These are phyloP conservation scores for Drosophila neonasuta DNA, from an alignment of 2,888 invertebrate genomes.

Conservation along the genomic window DNA sequence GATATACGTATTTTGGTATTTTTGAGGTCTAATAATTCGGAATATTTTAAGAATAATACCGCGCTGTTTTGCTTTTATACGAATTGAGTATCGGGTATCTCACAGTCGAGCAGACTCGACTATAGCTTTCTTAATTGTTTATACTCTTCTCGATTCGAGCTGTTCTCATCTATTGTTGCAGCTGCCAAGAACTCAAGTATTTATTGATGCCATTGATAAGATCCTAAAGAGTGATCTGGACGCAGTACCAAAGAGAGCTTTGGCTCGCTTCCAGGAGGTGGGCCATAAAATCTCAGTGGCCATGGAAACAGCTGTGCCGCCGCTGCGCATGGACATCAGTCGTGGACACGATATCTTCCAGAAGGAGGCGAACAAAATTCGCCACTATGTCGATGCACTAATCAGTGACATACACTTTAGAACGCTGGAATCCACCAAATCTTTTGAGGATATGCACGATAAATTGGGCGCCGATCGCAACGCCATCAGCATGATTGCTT, in stretches of 20 bases:
- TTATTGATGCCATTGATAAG: slow-evolving; percentile 10
- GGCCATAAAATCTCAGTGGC: neutral
- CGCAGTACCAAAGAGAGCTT: slow-evolving; percentile 22
- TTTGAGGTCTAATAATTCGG: too few relatives aligned
- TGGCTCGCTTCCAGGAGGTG: slow-evolving; percentile 19
- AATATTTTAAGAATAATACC: too few relatives aligned
- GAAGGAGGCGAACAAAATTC: slow-evolving; percentile 10
- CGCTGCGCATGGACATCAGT: slow-evolving; percentile 20
- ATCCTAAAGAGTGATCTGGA: slow-evolving; percentile 1
- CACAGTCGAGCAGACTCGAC: too few relatives aligned
- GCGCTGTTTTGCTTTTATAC: too few relatives aligned
- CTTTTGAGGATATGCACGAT: slow-evolving; percentile 54
- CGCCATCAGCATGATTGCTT: slow-evolving; percentile 85
- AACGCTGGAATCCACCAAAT: slow-evolving; percentile 32
- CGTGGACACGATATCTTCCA: slow-evolving; percentile 18
- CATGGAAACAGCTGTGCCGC: slow-evolving; percentile 13
- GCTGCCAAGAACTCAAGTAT: slow-evolving; percentile 38
- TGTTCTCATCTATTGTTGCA: slow-evolving; percentile 8
- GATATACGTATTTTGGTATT: too few relatives aligned
- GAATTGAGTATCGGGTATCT: too few relatives aligned
- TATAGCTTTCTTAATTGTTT: too few relatives aligned
- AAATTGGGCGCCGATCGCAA: slow-evolving; percentile 38
- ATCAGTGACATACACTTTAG: slow-evolving; percentile 43
- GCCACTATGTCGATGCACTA: slow-evolving; percentile 23
- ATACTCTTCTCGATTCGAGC: neutral